These are phyloP conservation scores for Diaperis boleti DNA, from an alignment of 2,888 invertebrate species.

Conservation along the genomic window DNA sequence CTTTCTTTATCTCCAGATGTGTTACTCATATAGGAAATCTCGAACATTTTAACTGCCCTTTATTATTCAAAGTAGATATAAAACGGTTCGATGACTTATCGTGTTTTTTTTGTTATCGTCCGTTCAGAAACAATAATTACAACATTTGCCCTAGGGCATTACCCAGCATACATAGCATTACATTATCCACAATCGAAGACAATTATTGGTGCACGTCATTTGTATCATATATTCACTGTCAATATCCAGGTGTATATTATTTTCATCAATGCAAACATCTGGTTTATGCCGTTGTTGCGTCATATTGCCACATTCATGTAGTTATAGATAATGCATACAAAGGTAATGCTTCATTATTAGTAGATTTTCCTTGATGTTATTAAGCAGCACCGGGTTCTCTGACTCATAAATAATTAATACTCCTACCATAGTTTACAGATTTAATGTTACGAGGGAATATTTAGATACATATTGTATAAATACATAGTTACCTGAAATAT, in stretches of 20 bases:
- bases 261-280: conserved; percentile 1
- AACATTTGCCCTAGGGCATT: too few relatives aligned
- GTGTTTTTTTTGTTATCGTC: too few relatives aligned
- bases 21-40: not conserved
- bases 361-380: not conserved
- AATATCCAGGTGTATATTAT: conserved; percentile 1
- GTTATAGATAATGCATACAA: not conserved
- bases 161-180: not conserved
- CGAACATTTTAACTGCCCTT: too few relatives aligned
- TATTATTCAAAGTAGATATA: too few relatives aligned
- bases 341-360: not conserved
- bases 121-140: too few relatives aligned
- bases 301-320: conserved; percentile 4
- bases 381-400: not conserved
- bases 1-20: not conserved
- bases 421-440: not conserved
- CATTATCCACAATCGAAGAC: not conserved
- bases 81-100: too few relatives aligned
- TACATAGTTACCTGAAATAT: too few relatives aligned
- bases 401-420: not conserved
- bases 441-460: not conserved
- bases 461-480: too few relatives aligned
- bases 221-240: not conserved
- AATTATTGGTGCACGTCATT: conserved; percentile 3
- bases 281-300: conserved; percentile 1